phyloP scores from a whole-genome alignment of 2,888 invertebrate species.

The Gibbula magus region DNA sequence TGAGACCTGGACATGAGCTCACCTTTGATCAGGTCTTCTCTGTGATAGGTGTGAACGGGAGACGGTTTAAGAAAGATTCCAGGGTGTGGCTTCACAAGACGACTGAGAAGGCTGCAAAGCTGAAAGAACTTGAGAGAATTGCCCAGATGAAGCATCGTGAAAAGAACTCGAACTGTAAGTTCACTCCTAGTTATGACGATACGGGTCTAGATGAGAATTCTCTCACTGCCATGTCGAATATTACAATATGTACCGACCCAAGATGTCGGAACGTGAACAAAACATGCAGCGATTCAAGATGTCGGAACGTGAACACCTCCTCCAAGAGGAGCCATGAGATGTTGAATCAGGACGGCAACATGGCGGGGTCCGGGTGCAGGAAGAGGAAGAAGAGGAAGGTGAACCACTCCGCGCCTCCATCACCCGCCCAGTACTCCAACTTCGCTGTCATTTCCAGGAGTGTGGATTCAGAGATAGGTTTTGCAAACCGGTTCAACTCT shows the following conservation, averaged over 20 bases:
- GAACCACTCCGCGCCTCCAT: not conserved
- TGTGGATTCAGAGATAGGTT: too few relatives aligned
- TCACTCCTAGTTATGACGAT: not conserved
- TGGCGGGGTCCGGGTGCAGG: not conserved
- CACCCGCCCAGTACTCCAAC: not conserved
- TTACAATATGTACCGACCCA: not conserved
- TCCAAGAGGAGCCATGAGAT: not conserved
- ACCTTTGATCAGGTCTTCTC: constrained; percentile 12
- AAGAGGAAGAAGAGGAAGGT: constrained; percentile 1
- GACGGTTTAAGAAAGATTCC: constrained; percentile 32
- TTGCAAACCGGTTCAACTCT: too few relatives aligned
- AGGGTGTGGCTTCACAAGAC: constrained; percentile 34
- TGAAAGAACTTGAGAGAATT: not conserved
- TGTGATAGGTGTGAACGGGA: constrained; percentile 20
- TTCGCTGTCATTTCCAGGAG: too few relatives aligned
- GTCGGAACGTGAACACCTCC: not conserved
- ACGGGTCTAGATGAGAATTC: not conserved
- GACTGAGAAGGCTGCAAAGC: not conserved
- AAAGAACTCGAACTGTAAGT: not conserved
- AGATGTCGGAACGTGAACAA: not conserved
- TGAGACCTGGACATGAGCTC: not conserved
- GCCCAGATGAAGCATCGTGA: not conserved
- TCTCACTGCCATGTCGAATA: not conserved
- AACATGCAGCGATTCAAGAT: not conserved
- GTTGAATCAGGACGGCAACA: too few relatives aligned